Evolutionary conservation across 2,888 invertebrate species (phyloP).

Genomic region (Ophioninae sp.): DNA sequence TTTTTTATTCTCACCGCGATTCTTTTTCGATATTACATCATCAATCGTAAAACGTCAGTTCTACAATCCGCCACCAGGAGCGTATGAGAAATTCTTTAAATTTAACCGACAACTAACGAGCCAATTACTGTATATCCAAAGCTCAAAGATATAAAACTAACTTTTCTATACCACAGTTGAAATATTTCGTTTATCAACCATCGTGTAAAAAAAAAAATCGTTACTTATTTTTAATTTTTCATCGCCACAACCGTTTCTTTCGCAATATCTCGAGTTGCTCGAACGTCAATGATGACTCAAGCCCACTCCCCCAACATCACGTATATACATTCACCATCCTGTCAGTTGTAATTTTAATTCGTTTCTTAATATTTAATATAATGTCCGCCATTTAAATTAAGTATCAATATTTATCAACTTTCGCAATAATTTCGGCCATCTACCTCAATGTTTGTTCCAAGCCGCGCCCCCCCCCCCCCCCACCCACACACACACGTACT

Average conservation of each 20-base stretch:
- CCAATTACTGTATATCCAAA: no score
- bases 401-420: conserved; percentile 3
- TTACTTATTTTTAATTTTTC: background rate
- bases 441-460: background rate
- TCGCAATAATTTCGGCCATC: background rate
- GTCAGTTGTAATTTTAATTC: background rate
- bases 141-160: no score
- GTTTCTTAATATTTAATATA: background rate
- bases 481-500: background rate
- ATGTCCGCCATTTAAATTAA: background rate
- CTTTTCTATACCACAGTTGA: background rate
- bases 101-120: no score
- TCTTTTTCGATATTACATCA: no score
- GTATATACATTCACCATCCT: background rate
- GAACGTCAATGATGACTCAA: background rate
- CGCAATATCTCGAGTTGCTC: background rate
- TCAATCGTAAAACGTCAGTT: no score
- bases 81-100: no score
- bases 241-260: background rate
- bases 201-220: background rate
- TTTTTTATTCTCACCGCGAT: no score
- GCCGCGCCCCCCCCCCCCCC: background rate
- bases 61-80: no score
- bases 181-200: background rate
- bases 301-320: background rate